Evolutionary conservation across 1,140 invertebrate genomes (phyloP), one percentile per base, ranked within the genome.

Genomic region (Phymastichus coffea): DNA sequence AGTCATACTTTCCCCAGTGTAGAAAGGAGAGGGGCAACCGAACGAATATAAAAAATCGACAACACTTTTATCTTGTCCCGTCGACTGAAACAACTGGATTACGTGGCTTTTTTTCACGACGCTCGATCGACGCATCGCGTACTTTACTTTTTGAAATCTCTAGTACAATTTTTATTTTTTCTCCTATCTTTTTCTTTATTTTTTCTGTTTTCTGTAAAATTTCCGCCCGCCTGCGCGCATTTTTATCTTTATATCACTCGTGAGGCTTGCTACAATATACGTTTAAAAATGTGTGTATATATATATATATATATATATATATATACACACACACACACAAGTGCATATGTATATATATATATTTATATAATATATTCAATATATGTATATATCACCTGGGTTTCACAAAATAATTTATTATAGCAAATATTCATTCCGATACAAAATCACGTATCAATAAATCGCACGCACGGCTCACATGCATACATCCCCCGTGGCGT

Each of bases 251-350:
- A 22, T 19, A 46, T 56, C 62, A n/a, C n/a, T n/a, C n/a, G n/a
- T n/a, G n/a, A n/a, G n/a, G n/a, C n/a, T n/a, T n/a, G n/a, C n/a
- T 71, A 69, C 67, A 67, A 47, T 62, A 52, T 57, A 38, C 48
- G 40, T 22, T 40, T 53, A 58, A 10, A 51, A 52, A 47, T 41
- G 54, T 37, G 30, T 48, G 19, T 38, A 15, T 19, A 44, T 41
- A 12, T 20, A 10, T 10, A 38, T 44, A 17, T 25, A 30, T 17
- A 54, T 38, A 22, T 14, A 56, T 48, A 22, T 66, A 9, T 44
- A 54, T 54, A 37, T 52, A 25, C 25, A 52, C 40, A 57, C 48
- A 33, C 49, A 41, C 33, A 56, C 22, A 15, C 30, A 9, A 37
- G 14, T 23, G 4, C 40, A 43, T 43, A 30, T 38, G 23, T 20